Percentiles rank a stretch among this genome's conserved stretches.
Conservation (phyloP, 2,888 invertebrate species). For the Tetanocera ferruginea region DNA sequence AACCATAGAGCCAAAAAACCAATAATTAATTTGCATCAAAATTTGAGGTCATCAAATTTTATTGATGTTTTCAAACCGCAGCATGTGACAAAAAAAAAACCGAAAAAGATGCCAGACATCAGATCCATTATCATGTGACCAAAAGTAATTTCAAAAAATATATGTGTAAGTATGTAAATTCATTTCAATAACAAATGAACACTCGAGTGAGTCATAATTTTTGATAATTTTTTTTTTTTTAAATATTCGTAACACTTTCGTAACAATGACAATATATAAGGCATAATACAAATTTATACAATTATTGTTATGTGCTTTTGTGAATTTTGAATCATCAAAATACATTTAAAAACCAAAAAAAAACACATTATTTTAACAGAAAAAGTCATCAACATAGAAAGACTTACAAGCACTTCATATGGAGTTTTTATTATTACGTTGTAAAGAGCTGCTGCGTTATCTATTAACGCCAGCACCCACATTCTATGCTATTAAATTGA, state of each 20-base stretch:
- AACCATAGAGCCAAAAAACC: too few species aligned
- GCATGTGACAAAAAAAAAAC: not conserved
- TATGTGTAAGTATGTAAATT: not conserved
- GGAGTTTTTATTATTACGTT: too few species aligned
- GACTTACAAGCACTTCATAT: too few species aligned
- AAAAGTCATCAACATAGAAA: too few species aligned
- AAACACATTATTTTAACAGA: too few species aligned
- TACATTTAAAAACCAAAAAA: not conserved
- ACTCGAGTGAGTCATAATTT: not conserved
- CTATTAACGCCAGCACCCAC: too few species aligned
- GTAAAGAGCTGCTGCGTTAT: too few species aligned
- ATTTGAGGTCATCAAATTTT: too few species aligned
- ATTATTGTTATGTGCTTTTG: not conserved
- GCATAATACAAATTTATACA: not conserved
- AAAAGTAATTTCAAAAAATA: not conserved
- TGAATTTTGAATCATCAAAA: not conserved
- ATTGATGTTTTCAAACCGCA: not conserved
- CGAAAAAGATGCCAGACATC: too few species aligned
- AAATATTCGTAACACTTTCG: not conserved
- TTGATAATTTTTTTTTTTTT: not conserved
- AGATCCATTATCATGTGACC: too few species aligned
- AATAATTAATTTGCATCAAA: too few species aligned
- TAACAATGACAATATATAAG: not conserved
- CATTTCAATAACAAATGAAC: not conserved
- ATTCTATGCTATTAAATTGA: too few species aligned